Evolutionary conservation across 2,113 vertebrate genomes (phyloP), one percentile per base, ranked within the genome.

Genomic region (Morone saxatilis): DNA sequence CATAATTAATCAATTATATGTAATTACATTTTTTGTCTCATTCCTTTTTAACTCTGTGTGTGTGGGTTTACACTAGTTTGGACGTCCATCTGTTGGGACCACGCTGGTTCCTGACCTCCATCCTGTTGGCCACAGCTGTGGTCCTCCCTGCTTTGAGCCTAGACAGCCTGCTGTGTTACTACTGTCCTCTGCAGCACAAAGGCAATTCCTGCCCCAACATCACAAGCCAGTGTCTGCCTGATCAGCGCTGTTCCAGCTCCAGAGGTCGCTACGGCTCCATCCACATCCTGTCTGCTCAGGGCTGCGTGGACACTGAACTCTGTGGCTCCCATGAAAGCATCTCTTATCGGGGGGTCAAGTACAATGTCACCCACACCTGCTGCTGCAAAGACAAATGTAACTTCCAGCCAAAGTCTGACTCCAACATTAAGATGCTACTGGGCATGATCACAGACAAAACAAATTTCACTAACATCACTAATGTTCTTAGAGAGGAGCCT

Each of bases 351-450:
- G 92, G 93, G 25, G 59, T 72, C 4, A 6, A 62, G 16, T 93
- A 70, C 77, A 89, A 89, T 1, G 63, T 94, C 80, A 91, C 66
- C 45, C 91, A 92, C 79, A 60, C 45, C 1, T 95, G 95, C 87
- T 95, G 95, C 89, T 95, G 88, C 74, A 53, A 16, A 47, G 84
- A 93, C 78, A 31, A n/a, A 13, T 95, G 95, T 43, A 95, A 95
- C 76, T 1, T 1, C 1, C 8, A 0, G 0, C 77, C 71, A 0
- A 67, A 47, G 17, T 6, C 70, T 0, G 70, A 81, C 0, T 6
- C 12, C 17, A 45, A 6, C 5, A 79, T 93, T 61, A 86, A 87
- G 76, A 57, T 19, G 48, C 71, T 94, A 1, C 10, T 93, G 40
- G 71, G 84, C 19, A 22, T 88, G 54, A 54, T 72, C 1, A 16